Evolutionary conservation across 2,888 invertebrate species (phyloP), one percentile per base, ranked within the genome.

Genomic region (Cryptus armator): DNA sequence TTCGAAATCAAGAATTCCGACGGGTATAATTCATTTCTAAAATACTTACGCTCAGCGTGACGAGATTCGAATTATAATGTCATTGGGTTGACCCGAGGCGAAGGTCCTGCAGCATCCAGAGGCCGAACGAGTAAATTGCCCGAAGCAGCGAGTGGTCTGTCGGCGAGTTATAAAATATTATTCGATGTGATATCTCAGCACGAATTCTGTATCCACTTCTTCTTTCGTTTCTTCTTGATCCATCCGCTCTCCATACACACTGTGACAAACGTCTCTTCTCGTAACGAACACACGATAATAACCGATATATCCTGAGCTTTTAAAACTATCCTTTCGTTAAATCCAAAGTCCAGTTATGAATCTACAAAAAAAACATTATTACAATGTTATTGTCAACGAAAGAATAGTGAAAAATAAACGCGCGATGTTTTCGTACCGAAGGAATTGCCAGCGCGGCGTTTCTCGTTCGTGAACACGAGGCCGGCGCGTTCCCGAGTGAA

Each of bases 401-500:
- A 64, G 6, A 32, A n/a, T 14, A 12, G 3, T 16, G 44, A 14
- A 10, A 12, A 64, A 51, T 4, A 64, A 29, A 51, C 29, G 48
- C 46, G 44, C 29, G 59, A 12, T 12, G 24, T 10, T 16, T 59
- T 51, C 10, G 44, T 44, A n/a, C n/a, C n/a, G n/a, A 29, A 44
- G 43, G 51, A 32, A 16, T 56, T 29, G 51, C 37, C 12, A 32
- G 64, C 62, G 62, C 48, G 71, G 46, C 81, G 44, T 53, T 51
- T 71, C 64, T 71, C 46, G 24, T 59, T 14, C 46, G 71, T 44
- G 74, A 75, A 48, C 84, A 68, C 84, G 85, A 83, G 68, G 64
- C 85, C 81, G 83, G 85, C 81, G 75, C 46, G 85, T 77, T 70
- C 71, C 70, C 86, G 86, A 86, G 86, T 86, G 86, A 86, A 84